Percentiles rank a stretch among this genome's conserved stretches.
Conservation (phyloP, 1,140 invertebrate genomes). For the Papilio dardanus region DNA sequence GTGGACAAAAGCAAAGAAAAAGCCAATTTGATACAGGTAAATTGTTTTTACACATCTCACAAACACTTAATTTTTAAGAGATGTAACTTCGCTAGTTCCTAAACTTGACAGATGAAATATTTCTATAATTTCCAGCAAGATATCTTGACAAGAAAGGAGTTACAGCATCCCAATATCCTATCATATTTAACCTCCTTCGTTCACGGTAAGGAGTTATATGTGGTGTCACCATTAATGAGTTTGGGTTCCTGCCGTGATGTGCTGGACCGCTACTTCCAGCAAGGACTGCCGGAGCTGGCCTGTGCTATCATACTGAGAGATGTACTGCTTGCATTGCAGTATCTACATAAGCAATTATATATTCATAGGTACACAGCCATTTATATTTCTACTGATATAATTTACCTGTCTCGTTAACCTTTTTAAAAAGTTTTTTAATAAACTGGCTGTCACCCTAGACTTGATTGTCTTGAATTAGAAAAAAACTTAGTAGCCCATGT, state of each 20-base stretch:
- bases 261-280: constrained; percentile 89
- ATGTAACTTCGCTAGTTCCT: too few species aligned
- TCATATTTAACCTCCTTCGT: constrained; percentile 89
- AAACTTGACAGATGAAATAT: not conserved
- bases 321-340: constrained; percentile 90
- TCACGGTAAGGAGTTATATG: constrained; percentile 87
- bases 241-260: constrained; percentile 92
- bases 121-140: constrained; percentile 86
- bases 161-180: constrained; percentile 91
- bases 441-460: too few species aligned
- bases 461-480: too few species aligned
- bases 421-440: too few species aligned
- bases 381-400: not conserved
- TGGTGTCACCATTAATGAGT: constrained; percentile 90
- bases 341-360: constrained; percentile 92
- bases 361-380: constrained; percentile 90
- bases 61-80: not conserved
- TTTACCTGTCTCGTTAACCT: too few species aligned
- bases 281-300: constrained; percentile 90
- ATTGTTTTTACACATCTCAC: constrained; percentile 27
- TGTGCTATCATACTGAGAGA: constrained; percentile 91
- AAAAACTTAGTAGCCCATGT: too few species aligned
- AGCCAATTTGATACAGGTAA: constrained; percentile 86
- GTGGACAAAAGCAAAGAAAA: constrained; percentile 88
- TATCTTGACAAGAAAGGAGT: constrained; percentile 87